Evolutionary conservation across 2,888 invertebrate genomes (phyloP), one percentile per base, ranked within the genome.

Genomic region (Cantharis rustica): DNA sequence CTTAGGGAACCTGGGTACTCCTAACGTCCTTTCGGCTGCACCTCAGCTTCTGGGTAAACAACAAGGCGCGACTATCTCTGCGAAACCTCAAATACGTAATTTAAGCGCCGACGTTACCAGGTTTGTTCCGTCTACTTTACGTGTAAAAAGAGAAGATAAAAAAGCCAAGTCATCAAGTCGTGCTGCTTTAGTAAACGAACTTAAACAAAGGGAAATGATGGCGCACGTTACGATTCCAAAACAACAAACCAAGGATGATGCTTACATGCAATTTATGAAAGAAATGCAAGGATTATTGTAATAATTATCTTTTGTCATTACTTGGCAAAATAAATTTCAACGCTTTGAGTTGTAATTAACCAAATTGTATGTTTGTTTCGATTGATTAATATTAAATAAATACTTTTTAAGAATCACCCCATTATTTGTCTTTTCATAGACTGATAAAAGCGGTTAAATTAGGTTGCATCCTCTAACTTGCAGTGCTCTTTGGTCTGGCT

Each of bases 181-280:
- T 77, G 82, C 88, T 1, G 89, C 91, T 1, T 86, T 90, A 75
- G 88, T 90, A 68, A 87, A 90, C 15, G 87, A 92, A 16, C 87
- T 90, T 15, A 89, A 91, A 78, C 90, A 90, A 62, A 89, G 90
- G 1, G 91, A 90, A 63, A 84, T 86, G 76, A 81, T 83, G 75
- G 81, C 85, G 74, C 86, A 87, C 77, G 79, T 81, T 17, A 76
- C 80, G 10, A 69, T 75, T 27, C 85, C 86, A 23, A 85, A 84
- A 63, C 83, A 86, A 73, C 81, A 88, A 15, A 97, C 95, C 75
- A 99, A 98, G 87, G 99, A 99, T 86, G 99, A 99, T 86, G 99
- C 98, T 11, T 99, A 99, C 85, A 95, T 97, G 90, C 96, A 97
- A 88, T 99, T 99, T 87, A 98, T 99, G 98, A 95, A 95, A 87